Base-by-base conservation (phyloP, 2,113 vertebrate genomes). In the Gambusia affinis region DNA sequence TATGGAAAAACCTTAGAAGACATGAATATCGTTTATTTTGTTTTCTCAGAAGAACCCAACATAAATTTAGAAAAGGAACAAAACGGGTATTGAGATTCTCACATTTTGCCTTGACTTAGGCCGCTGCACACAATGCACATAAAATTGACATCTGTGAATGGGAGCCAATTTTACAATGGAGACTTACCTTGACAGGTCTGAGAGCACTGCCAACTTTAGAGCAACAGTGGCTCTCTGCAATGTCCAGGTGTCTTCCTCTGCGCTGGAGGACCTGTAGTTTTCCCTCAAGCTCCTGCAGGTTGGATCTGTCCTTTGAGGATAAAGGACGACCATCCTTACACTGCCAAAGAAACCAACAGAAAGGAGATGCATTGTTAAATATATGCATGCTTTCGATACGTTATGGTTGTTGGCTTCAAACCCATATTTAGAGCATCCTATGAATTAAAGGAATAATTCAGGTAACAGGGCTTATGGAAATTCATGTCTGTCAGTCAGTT, bases 291-390 rank as follows among this genome's bases (percentile, higher is more conserved):
- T 98, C 96, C 73, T 96, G 96, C 37, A 99, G 93, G 72, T 90
- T 82, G 1, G 93, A 85, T 76, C 96, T 95, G 80, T 99, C 97
- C 84, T 94, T 95, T 24, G 94, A 95, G 14, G 97, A 92, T 62
- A 99, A 93, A 54, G 98, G 98, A 31, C 98, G 96, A 60, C 98
- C 98, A 85, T 99, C 97, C 85, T 92, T 94, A 85, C 96, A 99
- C 98, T 99, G 90, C 0, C 62, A 28, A 76, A 39, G 80, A 73
- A 12, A 80, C 14, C 22, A 72, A 78, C 44, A 61, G 51, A 79
- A 72, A 65, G 10, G 51, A 60, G 64, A 73, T 57, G 2, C 33
- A 57, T 61, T 5, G 60, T 51, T 15, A 54, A 65, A 70, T 0
- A 29, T 29, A 60, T 1, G 30, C 31, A 24, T 0, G 70, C 51